Conservation (phyloP, 2,113 vertebrate genomes). For the Dascyllus trimaculatus region DNA sequence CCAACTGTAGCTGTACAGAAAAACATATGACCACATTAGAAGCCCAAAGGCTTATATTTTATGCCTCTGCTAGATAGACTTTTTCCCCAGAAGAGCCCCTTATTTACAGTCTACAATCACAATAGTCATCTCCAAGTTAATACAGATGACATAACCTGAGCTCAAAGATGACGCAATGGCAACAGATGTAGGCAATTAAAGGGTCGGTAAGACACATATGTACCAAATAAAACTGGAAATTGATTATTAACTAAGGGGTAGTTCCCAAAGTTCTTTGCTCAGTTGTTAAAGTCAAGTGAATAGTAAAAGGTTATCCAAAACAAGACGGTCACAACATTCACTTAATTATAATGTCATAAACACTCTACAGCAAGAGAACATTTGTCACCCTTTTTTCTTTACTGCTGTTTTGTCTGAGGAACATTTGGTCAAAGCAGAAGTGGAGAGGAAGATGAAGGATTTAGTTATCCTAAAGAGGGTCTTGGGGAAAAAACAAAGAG, state of each 20-base stretch:
- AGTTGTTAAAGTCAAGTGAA: background rate
- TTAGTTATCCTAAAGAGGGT: constrained; percentile 28
- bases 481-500: constrained; percentile 18
- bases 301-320: constrained; percentile 1
- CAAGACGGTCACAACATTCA: background rate
- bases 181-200: constrained; percentile 32
- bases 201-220: background rate
- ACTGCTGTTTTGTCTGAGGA: background rate
- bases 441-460: constrained; percentile 26
- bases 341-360: background rate
- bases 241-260: background rate
- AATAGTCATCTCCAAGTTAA: constrained; percentile 6
- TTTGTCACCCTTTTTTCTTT: constrained; percentile 7
- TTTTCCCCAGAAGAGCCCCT: background rate
- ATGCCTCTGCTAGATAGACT: background rate
- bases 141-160: constrained; percentile 15
- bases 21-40: background rate
- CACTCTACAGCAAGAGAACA: background rate
- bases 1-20: background rate
- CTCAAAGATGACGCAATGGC: constrained; percentile 19
- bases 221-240: constrained; percentile 12
- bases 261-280: constrained; percentile 5
- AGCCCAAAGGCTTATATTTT: background rate
- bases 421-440: constrained; percentile 16
- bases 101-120: background rate